Base-by-base conservation (phyloP, 2,113 vertebrate species). In the Marmota flaviventris region DNA sequence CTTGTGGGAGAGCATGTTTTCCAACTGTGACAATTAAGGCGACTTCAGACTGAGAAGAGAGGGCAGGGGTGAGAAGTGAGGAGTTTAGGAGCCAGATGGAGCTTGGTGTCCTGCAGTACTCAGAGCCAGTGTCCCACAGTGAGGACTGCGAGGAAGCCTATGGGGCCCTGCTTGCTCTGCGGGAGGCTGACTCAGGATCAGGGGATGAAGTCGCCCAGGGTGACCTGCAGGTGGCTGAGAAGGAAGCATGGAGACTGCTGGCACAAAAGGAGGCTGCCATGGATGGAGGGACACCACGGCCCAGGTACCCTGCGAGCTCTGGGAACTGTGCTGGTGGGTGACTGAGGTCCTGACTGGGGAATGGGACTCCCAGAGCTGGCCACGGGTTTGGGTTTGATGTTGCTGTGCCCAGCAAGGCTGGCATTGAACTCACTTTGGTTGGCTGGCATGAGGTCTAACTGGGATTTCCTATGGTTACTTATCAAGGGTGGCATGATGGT, bases 101-200 rank as follows among this genome's bases (percentile, higher is more conserved):
- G 34, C 12, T n/a, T 22, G 17, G 22, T 34, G 8, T n/a, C 18
- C 34, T 16, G 17, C 86, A 65, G 61, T 16, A 4, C 2, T 91
- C 2, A 45, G 53, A n/a, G 22, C 34, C 24, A 0, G 0, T 78
- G 27, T 96, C 95, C 97, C 45, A 89, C 99, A 99, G 99, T 3
- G 99, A 99, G 96, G 98, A 98, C 93, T 99, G 99, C 69, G 98
- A 99, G 81, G 99, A 99, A n/a, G 98, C 98, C 11, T 99, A 99
- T 1, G 84, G 98, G 2, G 98, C 98, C 37, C 98, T 99, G 53
- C 98, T 99, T 39, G 98, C 98, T 1, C 98, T 99, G 92, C 81
- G 96, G 39, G 97, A 98, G 16, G 95, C 90, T 10, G 97, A 97
- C n/a, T 16, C 32, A 0, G 51, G 70, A 27, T 9, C 58, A 24